phyloP scores from a whole-genome alignment of 2,888 invertebrate species.

The Napeogenes inachia region DNA sequence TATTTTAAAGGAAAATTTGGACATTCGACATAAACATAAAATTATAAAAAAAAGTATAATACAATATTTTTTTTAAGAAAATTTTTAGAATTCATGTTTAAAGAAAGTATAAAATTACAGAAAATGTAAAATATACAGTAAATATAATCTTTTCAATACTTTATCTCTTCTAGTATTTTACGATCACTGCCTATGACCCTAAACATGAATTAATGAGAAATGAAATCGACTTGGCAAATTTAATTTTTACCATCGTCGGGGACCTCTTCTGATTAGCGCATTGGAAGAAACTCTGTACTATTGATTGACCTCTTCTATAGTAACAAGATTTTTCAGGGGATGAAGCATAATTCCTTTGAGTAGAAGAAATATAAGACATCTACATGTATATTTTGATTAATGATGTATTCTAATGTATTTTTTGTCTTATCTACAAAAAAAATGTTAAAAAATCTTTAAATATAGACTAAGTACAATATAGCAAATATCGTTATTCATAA shows the following conservation, averaged over 20 bases:
- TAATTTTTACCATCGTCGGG: constrained; percentile 54
- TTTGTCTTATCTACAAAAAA: background rate
- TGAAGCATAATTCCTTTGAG: background rate
- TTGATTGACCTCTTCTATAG: constrained; percentile 40
- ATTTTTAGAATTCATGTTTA: no score
- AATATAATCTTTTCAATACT: no score
- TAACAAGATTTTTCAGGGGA: constrained; percentile 10
- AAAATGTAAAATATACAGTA: no score
- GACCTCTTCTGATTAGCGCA: constrained; percentile 48
- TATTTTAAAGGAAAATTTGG: no score
- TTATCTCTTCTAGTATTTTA: constrained; percentile 26
- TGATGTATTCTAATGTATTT: background rate
- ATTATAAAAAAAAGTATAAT: no score
- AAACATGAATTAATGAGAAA: constrained; percentile 73
- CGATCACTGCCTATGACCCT: constrained; percentile 40
- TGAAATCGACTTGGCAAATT: constrained; percentile 73
- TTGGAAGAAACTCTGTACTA: constrained; percentile 45
- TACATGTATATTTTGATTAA: no score
- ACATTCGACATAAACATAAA: no score
- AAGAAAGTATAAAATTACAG: no score
- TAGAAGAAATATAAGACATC: background rate
- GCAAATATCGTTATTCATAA: background rate
- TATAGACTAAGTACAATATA: no score
- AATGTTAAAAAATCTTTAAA: background rate
- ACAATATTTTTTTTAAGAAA: no score